Percentiles rank a stretch among this genome's conserved stretches.
Conservation (phyloP, 2,888 invertebrate species). For the Teleogryllus oceanicus region DNA sequence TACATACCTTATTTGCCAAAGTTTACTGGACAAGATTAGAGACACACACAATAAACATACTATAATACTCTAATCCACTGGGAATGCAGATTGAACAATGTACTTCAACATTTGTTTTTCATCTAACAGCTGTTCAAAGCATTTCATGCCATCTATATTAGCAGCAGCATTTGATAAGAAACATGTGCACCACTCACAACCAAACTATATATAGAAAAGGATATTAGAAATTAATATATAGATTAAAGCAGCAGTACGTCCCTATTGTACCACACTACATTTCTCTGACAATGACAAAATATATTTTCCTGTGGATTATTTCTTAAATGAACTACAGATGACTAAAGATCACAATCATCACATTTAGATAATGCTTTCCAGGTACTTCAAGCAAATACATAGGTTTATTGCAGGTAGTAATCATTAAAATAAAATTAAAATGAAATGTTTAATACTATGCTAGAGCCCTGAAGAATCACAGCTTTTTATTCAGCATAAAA, state of each 20-base stretch:
- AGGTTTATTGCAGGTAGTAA: slow-evolving; percentile 6
- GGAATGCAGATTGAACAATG: too few species aligned
- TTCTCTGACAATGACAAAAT: not conserved
- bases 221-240: not conserved
- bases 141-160: not conserved
- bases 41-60: too few species aligned
- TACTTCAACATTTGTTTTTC: too few species aligned
- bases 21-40: too few species aligned
- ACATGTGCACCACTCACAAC: not conserved
- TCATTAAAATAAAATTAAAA: not conserved
- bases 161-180: not conserved
- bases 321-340: not conserved
- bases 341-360: not conserved
- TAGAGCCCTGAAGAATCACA: slow-evolving; percentile 18
- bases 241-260: too few species aligned
- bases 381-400: slow-evolving; percentile 2
- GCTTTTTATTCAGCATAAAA: slow-evolving; percentile 3
- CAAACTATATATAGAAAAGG: not conserved
- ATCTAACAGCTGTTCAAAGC: too few species aligned
- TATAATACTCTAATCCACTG: too few species aligned
- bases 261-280: not conserved
- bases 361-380: slow-evolving; percentile 2
- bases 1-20: too few species aligned
- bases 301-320: not conserved
- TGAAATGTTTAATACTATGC: not conserved